Evolutionary conservation across 2,113 vertebrate species (phyloP), one percentile per base, ranked within the genome.

Genomic region (Erythrocercus mccallii): DNA sequence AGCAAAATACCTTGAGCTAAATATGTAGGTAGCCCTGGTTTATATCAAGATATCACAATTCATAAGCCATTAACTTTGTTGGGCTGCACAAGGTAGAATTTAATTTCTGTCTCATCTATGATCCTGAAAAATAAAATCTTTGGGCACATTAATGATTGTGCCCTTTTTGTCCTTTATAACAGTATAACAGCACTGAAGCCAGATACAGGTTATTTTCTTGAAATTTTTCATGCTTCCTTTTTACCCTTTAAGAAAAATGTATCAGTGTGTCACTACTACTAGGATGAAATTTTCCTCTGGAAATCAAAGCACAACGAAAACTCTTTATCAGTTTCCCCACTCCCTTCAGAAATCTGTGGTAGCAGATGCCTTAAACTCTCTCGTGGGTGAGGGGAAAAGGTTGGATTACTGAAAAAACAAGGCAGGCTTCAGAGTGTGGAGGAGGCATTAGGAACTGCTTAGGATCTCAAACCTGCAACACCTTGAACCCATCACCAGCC

Each of bases 391-490:
- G 95, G 94, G 84, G 95, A 88, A 92, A 94, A 96, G 93, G 90
- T 96, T 96, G 95, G 87, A 73, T 97, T 97, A 97, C 96, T 96
- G 96, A 97, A 96, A 97, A 96, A 97, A 97, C 97, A 97, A 97
- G 90, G 82, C 95, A 92, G 85, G 60, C 95, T 91, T 96, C 95
- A 84, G 88, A 85, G 88, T 93, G 95, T 93, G 94, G 95, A 95
- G 88, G 92, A 95, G 90, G 90, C 90, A 89, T 93, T 96, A 96
- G 88, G 93, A 94, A 90, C 93, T 97, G 94, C 92, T 97, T 95
- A 97, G 96, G 78, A 94, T 97, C 96, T 96, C 96, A 93, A 85
- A 95, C 94, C 86, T 89, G 93, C 92, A 97, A 95, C 96, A 96
- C 96, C 96, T 97, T 96, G 96, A 97, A 96, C 96, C 97, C 95